Evolutionary conservation across 2,888 invertebrate species (phyloP), one percentile per base, ranked within the genome.

Genomic region (Palloptera scutellata): DNA sequence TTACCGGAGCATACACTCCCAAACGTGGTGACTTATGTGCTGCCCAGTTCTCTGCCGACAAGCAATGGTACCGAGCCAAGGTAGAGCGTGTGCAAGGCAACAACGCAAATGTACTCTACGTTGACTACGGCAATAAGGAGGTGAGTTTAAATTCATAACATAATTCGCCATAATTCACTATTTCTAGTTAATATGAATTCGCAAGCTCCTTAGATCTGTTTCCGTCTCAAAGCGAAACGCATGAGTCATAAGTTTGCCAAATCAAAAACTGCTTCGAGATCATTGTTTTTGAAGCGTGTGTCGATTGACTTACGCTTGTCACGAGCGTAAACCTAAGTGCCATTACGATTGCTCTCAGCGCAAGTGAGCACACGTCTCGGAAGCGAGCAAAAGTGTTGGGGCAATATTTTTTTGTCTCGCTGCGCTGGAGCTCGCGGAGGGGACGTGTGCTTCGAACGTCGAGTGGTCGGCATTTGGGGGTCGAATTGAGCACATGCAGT

Each of bases 81-180:
- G 89, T 98, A n/a, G 96, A 97, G 80, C 93, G 91, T 79, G 85
- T 94, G 1, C 85, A 88, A 63, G 91, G 92, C 48, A 88, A 89
- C 68, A 91, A 92, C 78, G 92, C 91, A 13, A 89, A 90, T 63
- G 92, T 99, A 43, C 88, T 93, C 72, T 99, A 96, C 86, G 89
- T 98, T 75, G 99, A 99, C 84, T 99, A 96, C 81, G 99, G 99
- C 75, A 99, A 99, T 85, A 89, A 93, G 81, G 97, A 96, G 87
- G 89, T 90, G 75, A 85, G 83, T 75, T 54, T 40, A n/a, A 42
- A n/a, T 55, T 17, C 19, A 41, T 11, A 43, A 20, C 45, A 13
- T 13, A 20, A 12, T 48, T n/a, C 2, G 0, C 17, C 42, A 41
- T 61, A 41, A 17, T 3, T 9, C 19, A 9, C 10, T 52, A 55